A percentile compares a stretch with the other conserved stretches of the same genome.
These are phyloP conservation scores for Tholera decimalis DNA, from an alignment of 2,888 invertebrate species.

Conservation along the genomic window DNA sequence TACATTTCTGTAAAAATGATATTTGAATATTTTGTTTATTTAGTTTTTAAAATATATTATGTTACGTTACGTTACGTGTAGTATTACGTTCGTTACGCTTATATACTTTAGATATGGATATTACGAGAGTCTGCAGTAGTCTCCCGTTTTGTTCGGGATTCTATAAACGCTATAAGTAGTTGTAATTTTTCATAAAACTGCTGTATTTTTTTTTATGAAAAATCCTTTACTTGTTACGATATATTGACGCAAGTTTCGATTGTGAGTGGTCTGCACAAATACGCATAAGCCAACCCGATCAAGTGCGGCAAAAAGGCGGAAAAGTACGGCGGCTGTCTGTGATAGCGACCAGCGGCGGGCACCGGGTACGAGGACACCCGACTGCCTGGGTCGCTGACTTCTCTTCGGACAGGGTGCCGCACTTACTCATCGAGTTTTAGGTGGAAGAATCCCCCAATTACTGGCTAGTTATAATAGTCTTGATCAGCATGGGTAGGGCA, in stretches of 20 bases:
- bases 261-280: slow-evolving; percentile 32
- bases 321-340: slow-evolving; percentile 38
- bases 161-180: background rate
- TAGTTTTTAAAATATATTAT: too few species aligned
- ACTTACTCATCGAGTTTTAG: slow-evolving; percentile 6
- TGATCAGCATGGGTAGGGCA: background rate
- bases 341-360: slow-evolving; percentile 40
- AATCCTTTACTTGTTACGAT: background rate
- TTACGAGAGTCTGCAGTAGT: too few species aligned
- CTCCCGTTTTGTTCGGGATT: too few species aligned
- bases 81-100: too few species aligned
- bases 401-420: slow-evolving; percentile 26
- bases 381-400: slow-evolving; percentile 56
- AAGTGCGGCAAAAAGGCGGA: slow-evolving; percentile 49
- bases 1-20: too few species aligned
- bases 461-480: background rate
- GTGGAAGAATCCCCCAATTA: background rate
- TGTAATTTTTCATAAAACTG: background rate
- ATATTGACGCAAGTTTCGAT: slow-evolving; percentile 19
- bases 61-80: too few species aligned
- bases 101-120: too few species aligned
- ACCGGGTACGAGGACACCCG: slow-evolving; percentile 40
- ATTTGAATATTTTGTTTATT: too few species aligned
- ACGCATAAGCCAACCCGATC: slow-evolving; percentile 22
- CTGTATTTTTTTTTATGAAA: background rate